Evolutionary conservation across 2,888 invertebrate genomes (phyloP).

Genomic region (Orthosia cruda): DNA sequence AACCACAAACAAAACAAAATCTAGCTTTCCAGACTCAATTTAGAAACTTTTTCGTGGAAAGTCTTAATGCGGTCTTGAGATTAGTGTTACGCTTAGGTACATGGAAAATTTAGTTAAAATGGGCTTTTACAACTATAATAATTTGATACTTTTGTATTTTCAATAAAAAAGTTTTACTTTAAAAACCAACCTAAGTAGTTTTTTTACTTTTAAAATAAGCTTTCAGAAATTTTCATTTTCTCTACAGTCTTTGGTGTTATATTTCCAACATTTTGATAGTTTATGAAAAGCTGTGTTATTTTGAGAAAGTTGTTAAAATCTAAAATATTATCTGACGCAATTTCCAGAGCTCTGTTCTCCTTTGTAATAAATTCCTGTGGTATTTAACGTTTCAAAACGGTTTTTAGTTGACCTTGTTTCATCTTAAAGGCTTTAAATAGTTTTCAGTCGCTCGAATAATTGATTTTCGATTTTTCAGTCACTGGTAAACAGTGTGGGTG

Average conservation of each 20-base stretch:
- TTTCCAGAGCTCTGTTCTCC: slow-evolving; percentile 3
- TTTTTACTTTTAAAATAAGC: background rate
- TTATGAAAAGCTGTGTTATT: slow-evolving; percentile 5
- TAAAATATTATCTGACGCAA: slow-evolving; percentile 2
- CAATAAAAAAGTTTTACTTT: background rate
- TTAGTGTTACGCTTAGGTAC: background rate
- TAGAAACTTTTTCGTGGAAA: slow-evolving; percentile 11
- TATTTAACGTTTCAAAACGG: slow-evolving; percentile 2
- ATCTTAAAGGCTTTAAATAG: slow-evolving; percentile 1
- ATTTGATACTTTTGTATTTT: slow-evolving; percentile 20
- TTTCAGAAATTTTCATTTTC: background rate
- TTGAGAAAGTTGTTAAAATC: background rate
- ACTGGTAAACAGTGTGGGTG: background rate
- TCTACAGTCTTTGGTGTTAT: background rate
- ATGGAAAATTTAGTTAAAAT: slow-evolving; percentile 24
- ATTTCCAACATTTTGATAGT: background rate
- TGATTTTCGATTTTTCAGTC: background rate
- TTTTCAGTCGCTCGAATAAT: slow-evolving; percentile 10
- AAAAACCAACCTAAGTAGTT: background rate
- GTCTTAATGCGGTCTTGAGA: slow-evolving; percentile 2
- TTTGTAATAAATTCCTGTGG: slow-evolving; percentile 29
- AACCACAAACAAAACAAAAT: background rate
- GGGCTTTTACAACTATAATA: background rate
- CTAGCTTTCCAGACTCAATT: background rate
- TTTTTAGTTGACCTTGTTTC: slow-evolving; percentile 15